Conservation (phyloP, 2,113 vertebrate genomes). For the Ciconia maguari region DNA sequence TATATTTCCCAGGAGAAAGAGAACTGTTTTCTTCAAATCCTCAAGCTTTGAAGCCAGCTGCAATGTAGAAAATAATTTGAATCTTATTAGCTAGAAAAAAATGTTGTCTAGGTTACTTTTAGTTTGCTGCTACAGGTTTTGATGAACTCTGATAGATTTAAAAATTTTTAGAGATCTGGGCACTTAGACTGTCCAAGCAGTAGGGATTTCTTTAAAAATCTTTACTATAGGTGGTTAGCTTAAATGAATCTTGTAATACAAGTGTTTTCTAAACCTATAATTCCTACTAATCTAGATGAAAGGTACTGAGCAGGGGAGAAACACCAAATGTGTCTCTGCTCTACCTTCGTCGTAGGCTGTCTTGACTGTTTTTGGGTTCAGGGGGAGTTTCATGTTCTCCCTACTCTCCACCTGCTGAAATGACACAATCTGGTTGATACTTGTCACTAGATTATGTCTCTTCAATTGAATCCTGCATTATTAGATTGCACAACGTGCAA, state of each 20-base stretch:
- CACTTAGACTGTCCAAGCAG: neutral
- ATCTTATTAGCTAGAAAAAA: neutral
- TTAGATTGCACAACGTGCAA: neutral
- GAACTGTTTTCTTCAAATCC: neutral
- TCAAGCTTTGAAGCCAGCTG: neutral
- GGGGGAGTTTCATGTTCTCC: neutral
- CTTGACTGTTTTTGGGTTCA: neutral
- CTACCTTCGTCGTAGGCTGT: fast-evolving
- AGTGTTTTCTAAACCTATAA: neutral
- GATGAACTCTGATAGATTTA: neutral
- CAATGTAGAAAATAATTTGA: neutral
- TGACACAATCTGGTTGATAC: neutral
- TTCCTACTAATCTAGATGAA: neutral
- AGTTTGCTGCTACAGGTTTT: neutral
- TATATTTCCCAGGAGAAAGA: neutral
- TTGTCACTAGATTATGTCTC: neutral
- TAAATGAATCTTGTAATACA: neutral
- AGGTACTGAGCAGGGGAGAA: neutral
- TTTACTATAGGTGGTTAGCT: neutral
- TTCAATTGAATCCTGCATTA: neutral
- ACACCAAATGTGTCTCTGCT: neutral
- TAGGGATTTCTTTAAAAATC: neutral
- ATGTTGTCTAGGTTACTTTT: neutral
- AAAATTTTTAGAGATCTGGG: neutral
- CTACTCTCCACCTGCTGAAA: neutral